These are phyloP conservation scores for Dromius quadrimaculatus DNA, from an alignment of 2,888 invertebrate genomes.

Conservation along the genomic window DNA sequence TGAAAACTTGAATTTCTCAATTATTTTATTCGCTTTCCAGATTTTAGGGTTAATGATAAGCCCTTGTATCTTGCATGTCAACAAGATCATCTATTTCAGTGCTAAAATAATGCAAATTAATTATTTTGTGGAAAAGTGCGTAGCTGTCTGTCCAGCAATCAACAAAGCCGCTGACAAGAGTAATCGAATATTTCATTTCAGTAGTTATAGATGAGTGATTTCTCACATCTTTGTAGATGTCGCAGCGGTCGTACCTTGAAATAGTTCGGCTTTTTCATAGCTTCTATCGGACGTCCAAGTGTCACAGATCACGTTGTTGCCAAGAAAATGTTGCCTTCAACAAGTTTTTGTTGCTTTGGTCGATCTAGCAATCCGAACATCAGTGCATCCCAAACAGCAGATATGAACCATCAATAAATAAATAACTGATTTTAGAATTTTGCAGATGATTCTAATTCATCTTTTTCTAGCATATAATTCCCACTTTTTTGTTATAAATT, in stretches of 20 bases:
- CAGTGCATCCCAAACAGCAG: slow-evolving; percentile 36
- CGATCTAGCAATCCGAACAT: slow-evolving; percentile 6
- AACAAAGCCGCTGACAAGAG: neutral
- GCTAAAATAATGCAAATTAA: neutral
- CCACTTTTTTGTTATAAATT: too few relatives aligned
- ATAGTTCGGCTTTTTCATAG: slow-evolving; percentile 41
- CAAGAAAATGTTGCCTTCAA: slow-evolving; percentile 44
- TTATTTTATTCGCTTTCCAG: too few relatives aligned
- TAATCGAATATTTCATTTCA: neutral
- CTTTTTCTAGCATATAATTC: neutral
- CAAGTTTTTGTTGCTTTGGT: slow-evolving; percentile 36
- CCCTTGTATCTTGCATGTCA: too few relatives aligned
- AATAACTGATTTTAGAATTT: neutral
- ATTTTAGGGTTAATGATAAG: too few relatives aligned
- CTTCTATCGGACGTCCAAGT: slow-evolving; percentile 36
- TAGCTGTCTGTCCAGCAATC: neutral
- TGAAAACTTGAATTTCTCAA: too few relatives aligned
- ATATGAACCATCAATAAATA: neutral
- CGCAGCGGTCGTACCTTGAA: slow-evolving; percentile 14
- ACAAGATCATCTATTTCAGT: too few relatives aligned
- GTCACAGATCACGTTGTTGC: slow-evolving; percentile 47
- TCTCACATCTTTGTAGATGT: slow-evolving; percentile 7
- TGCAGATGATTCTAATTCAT: too few relatives aligned
- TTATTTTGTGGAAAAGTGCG: neutral
- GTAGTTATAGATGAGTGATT: slow-evolving; percentile 20